Conservation (phyloP, 2,113 vertebrate genomes). For the Notarius lentiginosus region DNA sequence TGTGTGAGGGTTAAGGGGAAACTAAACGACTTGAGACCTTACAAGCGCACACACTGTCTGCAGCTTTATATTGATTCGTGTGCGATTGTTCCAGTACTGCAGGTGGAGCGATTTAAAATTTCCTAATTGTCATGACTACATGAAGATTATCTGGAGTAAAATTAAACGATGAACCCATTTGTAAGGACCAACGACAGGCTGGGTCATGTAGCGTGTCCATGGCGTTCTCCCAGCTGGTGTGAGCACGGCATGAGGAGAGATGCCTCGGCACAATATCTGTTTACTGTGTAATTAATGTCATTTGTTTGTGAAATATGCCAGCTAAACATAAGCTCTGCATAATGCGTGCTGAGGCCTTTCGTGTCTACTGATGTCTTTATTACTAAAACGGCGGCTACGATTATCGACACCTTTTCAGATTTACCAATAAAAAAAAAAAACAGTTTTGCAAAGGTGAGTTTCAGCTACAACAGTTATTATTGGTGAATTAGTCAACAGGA, state of each 20-base stretch:
- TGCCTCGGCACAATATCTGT: neutral
- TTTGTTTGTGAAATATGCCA: neutral
- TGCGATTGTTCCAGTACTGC: neutral
- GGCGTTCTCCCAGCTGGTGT: neutral
- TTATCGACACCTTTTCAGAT: no score
- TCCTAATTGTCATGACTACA: no score
- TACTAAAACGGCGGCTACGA: no score
- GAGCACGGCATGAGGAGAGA: neutral
- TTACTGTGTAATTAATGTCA: neutral
- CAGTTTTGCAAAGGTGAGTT: no score
- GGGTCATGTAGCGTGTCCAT: neutral
- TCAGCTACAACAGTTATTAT: no score
- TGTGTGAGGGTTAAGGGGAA: neutral
- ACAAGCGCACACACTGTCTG: neutral
- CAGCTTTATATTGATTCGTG: neutral
- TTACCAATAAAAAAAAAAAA: no score
- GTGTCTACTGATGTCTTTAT: neutral
- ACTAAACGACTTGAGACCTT: neutral
- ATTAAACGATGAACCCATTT: neutral
- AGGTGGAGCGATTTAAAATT: neutral
- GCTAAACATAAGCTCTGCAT: neutral
- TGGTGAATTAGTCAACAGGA: no score
- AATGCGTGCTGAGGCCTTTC: neutral
- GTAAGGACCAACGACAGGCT: neutral
- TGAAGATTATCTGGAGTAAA: neutral